Evolutionary conservation across 2,113 vertebrate species (phyloP).

Genomic region (Dromaius novaehollandiae): DNA sequence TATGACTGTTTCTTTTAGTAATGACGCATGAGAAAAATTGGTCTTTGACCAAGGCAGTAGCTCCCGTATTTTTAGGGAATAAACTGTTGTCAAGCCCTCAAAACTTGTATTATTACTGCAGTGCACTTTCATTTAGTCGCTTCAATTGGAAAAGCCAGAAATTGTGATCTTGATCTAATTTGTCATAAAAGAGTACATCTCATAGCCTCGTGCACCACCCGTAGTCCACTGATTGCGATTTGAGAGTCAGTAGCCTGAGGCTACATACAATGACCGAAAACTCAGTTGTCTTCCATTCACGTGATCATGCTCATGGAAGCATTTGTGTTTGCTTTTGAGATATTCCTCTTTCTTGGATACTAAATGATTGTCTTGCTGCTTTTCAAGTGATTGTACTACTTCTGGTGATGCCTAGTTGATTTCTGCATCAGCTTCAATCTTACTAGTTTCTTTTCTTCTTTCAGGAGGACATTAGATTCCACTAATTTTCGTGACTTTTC

Average conservation of each 20-base stretch:
- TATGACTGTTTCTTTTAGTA: background rate
- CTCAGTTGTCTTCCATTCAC: background rate
- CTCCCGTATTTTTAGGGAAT: background rate
- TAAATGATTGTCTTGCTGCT: background rate
- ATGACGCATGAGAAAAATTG: background rate
- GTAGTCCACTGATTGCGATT: background rate
- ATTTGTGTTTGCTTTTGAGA: background rate
- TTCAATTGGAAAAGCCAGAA: background rate
- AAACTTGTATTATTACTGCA: background rate
- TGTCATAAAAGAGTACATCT: accelerated
- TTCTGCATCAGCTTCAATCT: background rate
- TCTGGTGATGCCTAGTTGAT: background rate
- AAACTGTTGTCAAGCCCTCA: background rate
- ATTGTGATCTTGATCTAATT: background rate
- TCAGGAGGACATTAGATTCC: background rate
- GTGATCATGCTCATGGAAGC: background rate
- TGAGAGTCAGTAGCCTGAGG: background rate
- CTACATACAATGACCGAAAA: background rate
- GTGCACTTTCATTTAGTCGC: background rate
- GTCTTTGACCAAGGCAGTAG: background rate
- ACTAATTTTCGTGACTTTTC: background rate
- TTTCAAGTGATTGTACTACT: background rate
- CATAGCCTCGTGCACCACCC: background rate
- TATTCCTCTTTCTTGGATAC: background rate
- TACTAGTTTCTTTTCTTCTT: background rate